A percentile compares a stretch with the other conserved stretches of the same genome.
Evolutionary conservation across 1,140 invertebrate genomes (phyloP).

Genomic region (Schlechtendalia chinensis): DNA sequence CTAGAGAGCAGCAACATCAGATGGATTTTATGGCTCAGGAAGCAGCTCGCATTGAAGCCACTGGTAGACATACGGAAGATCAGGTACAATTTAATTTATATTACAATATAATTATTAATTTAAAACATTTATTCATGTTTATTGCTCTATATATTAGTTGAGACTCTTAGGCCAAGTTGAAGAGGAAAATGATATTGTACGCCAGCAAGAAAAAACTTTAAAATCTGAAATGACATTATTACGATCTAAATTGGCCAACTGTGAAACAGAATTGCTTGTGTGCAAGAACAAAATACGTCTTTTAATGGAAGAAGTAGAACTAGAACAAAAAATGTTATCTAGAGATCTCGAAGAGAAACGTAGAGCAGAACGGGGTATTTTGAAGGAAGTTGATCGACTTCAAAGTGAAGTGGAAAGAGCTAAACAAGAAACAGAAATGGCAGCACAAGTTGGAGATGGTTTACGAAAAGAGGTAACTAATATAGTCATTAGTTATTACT

Average conservation of each 20-base stretch:
- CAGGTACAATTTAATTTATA: slow-evolving; percentile 60
- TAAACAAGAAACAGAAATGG: slow-evolving; percentile 74
- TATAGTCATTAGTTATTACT: too few relatives aligned
- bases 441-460: slow-evolving; percentile 76
- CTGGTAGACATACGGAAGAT: slow-evolving; percentile 71
- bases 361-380: slow-evolving; percentile 71
- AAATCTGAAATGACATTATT: slow-evolving; percentile 81
- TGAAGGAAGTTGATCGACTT: slow-evolving; percentile 76
- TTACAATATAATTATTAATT: neutral
- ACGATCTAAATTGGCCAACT: slow-evolving; percentile 79
- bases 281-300: slow-evolving; percentile 84
- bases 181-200: slow-evolving; percentile 83
- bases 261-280: slow-evolving; percentile 81
- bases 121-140: slow-evolving; percentile 11
- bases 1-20: slow-evolving; percentile 79
- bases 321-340: slow-evolving; percentile 61
- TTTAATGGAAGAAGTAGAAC: slow-evolving; percentile 64
- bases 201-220: slow-evolving; percentile 80
- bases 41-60: slow-evolving; percentile 65
- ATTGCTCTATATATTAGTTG: slow-evolving; percentile 58
- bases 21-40: slow-evolving; percentile 80
- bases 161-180: slow-evolving; percentile 76
- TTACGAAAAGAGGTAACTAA: slow-evolving; percentile 69
- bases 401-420: slow-evolving; percentile 80
- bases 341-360: slow-evolving; percentile 65